phyloP scores from a whole-genome alignment of 1,140 invertebrate genomes.

The Drosophila leontia region DNA sequence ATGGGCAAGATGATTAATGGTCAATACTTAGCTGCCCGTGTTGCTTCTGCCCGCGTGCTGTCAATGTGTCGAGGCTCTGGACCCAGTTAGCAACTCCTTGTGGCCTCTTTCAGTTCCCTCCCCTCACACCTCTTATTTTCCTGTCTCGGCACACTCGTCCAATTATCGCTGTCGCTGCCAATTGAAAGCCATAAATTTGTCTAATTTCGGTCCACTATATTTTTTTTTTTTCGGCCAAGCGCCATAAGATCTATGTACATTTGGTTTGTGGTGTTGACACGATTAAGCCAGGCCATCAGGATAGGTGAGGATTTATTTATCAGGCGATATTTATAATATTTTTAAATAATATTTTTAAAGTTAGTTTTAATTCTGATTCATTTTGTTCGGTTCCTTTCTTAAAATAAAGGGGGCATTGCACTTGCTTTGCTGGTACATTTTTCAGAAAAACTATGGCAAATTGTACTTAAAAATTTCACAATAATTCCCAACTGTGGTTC shows the following conservation, averaged over 20 bases:
- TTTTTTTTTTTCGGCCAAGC: slow-evolving; percentile 12
- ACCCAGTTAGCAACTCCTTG: slow-evolving; percentile 13
- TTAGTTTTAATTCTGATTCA: too few relatives aligned
- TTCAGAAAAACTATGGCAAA: too few relatives aligned
- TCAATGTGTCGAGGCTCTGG: slow-evolving; percentile 32
- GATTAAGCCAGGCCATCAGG: slow-evolving; percentile 37
- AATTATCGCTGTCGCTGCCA: slow-evolving; percentile 71
- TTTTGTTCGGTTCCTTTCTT: too few relatives aligned
- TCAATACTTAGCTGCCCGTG: slow-evolving; percentile 36
- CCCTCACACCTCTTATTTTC: not conserved
- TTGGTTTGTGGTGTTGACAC: slow-evolving; percentile 55
- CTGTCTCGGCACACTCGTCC: slow-evolving; percentile 41
- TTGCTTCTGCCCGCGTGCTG: slow-evolving; percentile 49
- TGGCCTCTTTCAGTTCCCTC: not conserved
- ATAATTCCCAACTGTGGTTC: too few relatives aligned
- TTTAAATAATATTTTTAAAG: not conserved
- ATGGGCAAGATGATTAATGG: slow-evolving; percentile 60
- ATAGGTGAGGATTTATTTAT: not conserved
- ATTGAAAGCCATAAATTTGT: slow-evolving; percentile 74
- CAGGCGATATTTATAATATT: not conserved
- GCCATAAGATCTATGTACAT: slow-evolving; percentile 11
- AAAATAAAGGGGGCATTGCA: too few relatives aligned
- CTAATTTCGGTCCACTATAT: slow-evolving; percentile 5
- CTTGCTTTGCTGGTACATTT: too few relatives aligned
- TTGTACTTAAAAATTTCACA: too few relatives aligned